Conservation (phyloP, 2,113 vertebrate species). For the Benitochromis conjunctus region DNA sequence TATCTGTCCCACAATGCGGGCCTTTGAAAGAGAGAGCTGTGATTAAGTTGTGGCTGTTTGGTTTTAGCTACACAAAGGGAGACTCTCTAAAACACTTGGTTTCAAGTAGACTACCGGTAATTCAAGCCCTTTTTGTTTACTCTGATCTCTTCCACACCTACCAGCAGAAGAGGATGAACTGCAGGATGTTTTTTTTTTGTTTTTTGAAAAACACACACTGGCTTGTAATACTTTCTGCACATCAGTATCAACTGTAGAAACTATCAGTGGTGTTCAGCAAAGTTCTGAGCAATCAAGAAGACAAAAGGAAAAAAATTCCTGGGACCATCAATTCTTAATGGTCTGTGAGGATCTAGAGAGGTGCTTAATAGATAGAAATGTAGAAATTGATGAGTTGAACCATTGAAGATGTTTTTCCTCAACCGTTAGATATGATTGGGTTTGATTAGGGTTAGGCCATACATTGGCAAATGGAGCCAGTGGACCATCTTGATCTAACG, state of each 20-base stretch:
- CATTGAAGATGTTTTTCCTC: neutral
- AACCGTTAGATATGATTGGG: neutral
- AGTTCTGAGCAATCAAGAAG: neutral
- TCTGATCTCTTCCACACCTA: neutral
- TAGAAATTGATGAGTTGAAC: neutral
- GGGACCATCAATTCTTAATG: neutral
- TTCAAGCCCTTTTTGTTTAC: neutral
- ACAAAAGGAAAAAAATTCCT: neutral
- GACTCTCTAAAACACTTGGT: constrained; percentile 18
- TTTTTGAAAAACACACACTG: neutral
- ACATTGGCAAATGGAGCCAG: neutral
- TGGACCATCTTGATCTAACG: neutral
- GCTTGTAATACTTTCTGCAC: neutral
- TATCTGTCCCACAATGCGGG: constrained; percentile 15
- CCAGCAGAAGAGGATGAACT: neutral
- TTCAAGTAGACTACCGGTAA: neutral
- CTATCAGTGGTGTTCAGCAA: neutral
- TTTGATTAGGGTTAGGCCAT: neutral
- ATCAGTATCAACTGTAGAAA: neutral
- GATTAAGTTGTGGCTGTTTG: constrained; percentile 18
- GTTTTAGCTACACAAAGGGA: constrained; percentile 12
- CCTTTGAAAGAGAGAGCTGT: constrained; percentile 12
- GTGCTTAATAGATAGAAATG: neutral
- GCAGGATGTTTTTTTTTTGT: neutral
- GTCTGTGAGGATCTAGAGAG: neutral